Conservation (phyloP, 2,113 vertebrate genomes). For the Neofelis nebulosa region DNA sequence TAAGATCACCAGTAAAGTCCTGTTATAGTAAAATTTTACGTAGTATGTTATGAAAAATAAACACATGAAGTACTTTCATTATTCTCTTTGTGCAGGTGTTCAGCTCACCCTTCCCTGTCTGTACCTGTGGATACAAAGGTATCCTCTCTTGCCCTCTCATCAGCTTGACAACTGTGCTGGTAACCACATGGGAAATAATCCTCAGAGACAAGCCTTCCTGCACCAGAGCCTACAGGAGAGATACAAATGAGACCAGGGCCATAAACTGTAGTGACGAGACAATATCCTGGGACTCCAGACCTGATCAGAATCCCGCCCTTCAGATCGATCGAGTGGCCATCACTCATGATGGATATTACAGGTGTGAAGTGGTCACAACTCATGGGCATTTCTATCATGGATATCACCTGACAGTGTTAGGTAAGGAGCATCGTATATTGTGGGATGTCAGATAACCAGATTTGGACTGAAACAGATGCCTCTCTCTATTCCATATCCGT, state of each 20-base stretch:
- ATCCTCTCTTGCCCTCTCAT: neutral
- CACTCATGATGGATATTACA: conserved; percentile 77
- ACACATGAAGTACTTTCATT: neutral
- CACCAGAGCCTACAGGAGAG: neutral
- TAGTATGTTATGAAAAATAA: neutral
- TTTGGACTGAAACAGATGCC: neutral
- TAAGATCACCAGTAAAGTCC: neutral
- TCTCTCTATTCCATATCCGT: neutral
- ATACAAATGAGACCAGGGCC: rapidly evolving
- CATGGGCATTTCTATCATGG: rapidly evolving
- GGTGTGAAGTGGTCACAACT: rapidly evolving
- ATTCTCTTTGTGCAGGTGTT: neutral
- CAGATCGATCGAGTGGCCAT: conserved; percentile 59
- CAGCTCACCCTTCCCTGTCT: rapidly evolving
- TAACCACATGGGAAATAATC: conserved; percentile 61
- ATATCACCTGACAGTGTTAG: conserved; percentile 62
- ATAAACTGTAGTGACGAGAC: conserved; percentile 59
- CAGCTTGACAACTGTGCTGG: rapidly evolving
- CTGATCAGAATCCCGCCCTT: neutral
- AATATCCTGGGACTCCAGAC: conserved; percentile 63
- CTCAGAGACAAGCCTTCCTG: neutral
- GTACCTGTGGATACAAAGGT: neutral
- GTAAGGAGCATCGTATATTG: conserved; percentile 70
- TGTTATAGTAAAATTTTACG: neutral
- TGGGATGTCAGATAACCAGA: neutral